Base-by-base conservation (phyloP, 2,888 invertebrate species). In the Therioaphis trifolii region DNA sequence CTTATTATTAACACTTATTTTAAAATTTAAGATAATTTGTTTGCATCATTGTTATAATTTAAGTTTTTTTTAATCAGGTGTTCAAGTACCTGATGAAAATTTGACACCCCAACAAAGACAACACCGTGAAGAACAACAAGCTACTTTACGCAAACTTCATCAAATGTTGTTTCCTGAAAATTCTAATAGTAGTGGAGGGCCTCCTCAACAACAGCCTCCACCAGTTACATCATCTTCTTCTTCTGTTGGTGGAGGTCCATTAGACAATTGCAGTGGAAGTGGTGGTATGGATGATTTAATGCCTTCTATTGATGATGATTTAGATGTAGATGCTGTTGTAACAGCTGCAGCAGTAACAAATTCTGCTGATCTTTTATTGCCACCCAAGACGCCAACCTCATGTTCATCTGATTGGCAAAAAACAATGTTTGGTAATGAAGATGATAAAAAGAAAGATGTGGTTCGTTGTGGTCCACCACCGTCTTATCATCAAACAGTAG, bases 61-160 rank as follows among this genome's bases (percentile, higher is more conserved):
- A n/a, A n/a, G 7, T 52, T 76, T 66, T 35, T 15, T 80, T 66
- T 29, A 85, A 61, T 68, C 75, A 91, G 92, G 94, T 86, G 95
- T 96, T 71, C 96, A 97, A 92, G 95, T 97, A 88, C 96, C 96
- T 87, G 96, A 96, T 89, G 98, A 98, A 90, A 97, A 97, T 89
- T 90, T 98, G 87, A 98, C 98, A 79, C 97, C 98, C 52, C 96
- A 98, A 88, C 98, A 98, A 89, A 92, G 96, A 82, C 96, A 96
- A 86, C 96, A 97, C 88, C 92, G 98, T 85, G 97, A 97, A 89
- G 96, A 96, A 88, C 95, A 97, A 87, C 90, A 98, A 75, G 97
- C 97, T 7, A 96, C 95, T 85, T 91, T 98, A 85, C 90, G 94
- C 85, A 96, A 97, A 90, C 96, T 98, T 93, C 95, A 97, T 87